These are phyloP conservation scores for Corythornis leucogaster DNA, from an alignment of 2,797 vertebrate genomes.

Conservation along the genomic window DNA sequence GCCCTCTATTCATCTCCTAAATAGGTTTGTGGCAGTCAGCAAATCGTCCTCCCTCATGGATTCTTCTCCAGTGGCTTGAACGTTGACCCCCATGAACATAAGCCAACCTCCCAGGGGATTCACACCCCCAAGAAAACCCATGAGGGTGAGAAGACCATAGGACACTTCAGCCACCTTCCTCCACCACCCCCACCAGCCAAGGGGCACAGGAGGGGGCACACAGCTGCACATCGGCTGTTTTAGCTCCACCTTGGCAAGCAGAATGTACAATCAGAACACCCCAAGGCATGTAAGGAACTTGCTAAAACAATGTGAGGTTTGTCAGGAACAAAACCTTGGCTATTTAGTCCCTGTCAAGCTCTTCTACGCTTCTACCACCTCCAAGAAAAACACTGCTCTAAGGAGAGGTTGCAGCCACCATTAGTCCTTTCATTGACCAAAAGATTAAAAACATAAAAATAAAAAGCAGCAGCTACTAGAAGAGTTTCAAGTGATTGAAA, in stretches of 20 bases:
- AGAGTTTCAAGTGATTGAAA: neutral
- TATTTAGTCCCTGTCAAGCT: neutral
- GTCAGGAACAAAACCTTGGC: neutral
- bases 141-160: neutral
- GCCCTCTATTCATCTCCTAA: neutral
- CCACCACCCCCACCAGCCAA: neutral
- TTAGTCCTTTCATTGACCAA: accelerated
- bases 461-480: neutral
- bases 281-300: neutral
- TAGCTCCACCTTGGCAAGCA: constrained; percentile 15
- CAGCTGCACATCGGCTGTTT: constrained; percentile 76
- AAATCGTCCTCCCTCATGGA: neutral
- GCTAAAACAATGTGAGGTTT: neutral
- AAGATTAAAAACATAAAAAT: neutral
- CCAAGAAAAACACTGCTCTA: neutral
- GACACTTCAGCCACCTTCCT: neutral
- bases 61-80: neutral
- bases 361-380: neutral
- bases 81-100: neutral
- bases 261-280: neutral
- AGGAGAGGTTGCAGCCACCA: neutral
- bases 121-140: neutral
- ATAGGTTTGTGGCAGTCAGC: neutral
- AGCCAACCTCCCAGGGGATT: neutral
- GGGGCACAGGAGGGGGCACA: constrained; percentile 29